Evolutionary conservation across 2,888 invertebrate genomes (phyloP), one percentile per base, ranked within the genome.

Genomic region (Timema podura): DNA sequence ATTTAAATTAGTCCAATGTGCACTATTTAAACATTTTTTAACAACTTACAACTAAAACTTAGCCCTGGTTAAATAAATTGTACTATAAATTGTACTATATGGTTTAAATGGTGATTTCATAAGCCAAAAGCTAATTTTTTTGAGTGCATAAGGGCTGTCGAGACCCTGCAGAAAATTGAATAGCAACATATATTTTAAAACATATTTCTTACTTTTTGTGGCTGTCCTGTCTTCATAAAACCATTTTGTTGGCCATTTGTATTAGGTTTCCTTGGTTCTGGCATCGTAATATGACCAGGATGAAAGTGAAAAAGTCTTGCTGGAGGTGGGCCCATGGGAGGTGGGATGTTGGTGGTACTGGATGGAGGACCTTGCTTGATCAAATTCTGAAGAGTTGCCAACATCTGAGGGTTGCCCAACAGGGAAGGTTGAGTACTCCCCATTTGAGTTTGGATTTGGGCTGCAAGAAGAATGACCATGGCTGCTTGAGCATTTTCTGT

Each of bases 311-410:
- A 70, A 48, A 67, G 71, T 45, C 47, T 48, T 10, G 68, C 3
- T 48, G 70, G 68, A 48, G 65, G 57, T 46, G 73, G 68, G 49
- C 64, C 49, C 64, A 70, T 67, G 46, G 16, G 67, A 6, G 64
- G 59, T 45, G 67, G 48, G 9, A 51, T 54, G 51, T 66, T 66
- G 11, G 69, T 68, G 48, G 64, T 70, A 13, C 48, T 48, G 13
- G 49, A 59, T 16, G 68, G n/a, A 15, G 66, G 65, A n/a, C 66
- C 64, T 46, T 70, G 71, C 64, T 74, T 75, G 48, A 75, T 77
- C 72, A 79, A 75, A 30, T 76, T 77, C 73, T 80, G 79, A n/a
- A 80, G 74, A 1, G 78, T 76, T 46, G 77, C 76, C 51, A 79
- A 74, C 71, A 79, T 75, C 71, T 79, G 79, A 48, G 78, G 79